Percentiles rank a stretch among this genome's conserved stretches.
phyloP scores from a whole-genome alignment of 2,113 vertebrate species.

The Cromileptes altivelis region DNA sequence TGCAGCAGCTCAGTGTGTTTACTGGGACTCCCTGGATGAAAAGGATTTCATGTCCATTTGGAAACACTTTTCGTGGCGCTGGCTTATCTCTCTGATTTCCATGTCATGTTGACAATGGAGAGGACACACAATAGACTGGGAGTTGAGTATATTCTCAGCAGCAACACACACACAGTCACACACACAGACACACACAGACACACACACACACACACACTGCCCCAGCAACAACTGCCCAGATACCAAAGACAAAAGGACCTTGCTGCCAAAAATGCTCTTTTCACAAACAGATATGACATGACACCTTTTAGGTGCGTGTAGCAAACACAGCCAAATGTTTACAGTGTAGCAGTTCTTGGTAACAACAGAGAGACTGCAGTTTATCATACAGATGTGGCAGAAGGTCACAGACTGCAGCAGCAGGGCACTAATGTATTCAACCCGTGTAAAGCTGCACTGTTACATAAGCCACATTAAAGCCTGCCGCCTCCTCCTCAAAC shows the following conservation, averaged over 20 bases:
- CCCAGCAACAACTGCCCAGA: slow-evolving; percentile 39
- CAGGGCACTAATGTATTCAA: slow-evolving; percentile 35
- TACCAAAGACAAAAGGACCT: slow-evolving; percentile 52
- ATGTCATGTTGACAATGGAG: slow-evolving; percentile 30
- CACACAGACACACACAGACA: slow-evolving; percentile 23
- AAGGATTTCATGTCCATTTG: slow-evolving; percentile 4
- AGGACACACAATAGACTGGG: slow-evolving; percentile 23
- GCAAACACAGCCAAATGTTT: slow-evolving; percentile 30
- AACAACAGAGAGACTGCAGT: slow-evolving; percentile 16
- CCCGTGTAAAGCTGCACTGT: slow-evolving; percentile 12
- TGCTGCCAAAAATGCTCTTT: slow-evolving; percentile 25
- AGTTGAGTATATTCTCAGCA: slow-evolving; percentile 19
- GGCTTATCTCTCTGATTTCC: slow-evolving; percentile 52
- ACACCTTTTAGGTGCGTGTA: slow-evolving; percentile 16
- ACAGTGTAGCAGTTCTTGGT: slow-evolving; percentile 12
- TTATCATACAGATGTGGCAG: slow-evolving; percentile 6
- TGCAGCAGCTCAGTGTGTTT: background rate
- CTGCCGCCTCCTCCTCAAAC: background rate
- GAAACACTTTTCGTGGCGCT: background rate
- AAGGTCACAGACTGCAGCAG: slow-evolving; percentile 46
- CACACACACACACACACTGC: slow-evolving; percentile 16
- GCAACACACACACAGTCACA: slow-evolving; percentile 10
- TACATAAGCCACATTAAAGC: slow-evolving; percentile 38
- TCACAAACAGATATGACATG: slow-evolving; percentile 39
- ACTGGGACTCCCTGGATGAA: background rate